Percentiles rank a stretch among this genome's conserved stretches.
Conservation (phyloP, 2,113 vertebrate species). For the Perca schrenkii region DNA sequence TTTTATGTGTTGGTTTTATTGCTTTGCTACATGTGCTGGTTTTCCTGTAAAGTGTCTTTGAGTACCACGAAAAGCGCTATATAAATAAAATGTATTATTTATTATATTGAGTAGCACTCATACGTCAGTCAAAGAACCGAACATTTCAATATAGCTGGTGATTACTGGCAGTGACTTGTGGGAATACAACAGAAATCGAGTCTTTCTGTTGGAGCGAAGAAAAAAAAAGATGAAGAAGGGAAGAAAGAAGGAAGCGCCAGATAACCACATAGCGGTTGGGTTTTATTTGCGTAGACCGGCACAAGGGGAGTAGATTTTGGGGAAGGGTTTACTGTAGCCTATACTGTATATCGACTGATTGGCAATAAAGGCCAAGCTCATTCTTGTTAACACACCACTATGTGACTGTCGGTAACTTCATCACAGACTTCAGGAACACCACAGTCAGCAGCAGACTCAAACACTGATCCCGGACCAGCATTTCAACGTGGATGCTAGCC, state of each 20-base stretch:
- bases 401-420: constrained; percentile 28
- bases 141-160: too few relatives aligned
- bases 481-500: not conserved
- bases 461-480: not conserved
- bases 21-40: too few relatives aligned
- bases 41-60: too few relatives aligned
- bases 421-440: not conserved
- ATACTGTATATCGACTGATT: not conserved
- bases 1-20: too few relatives aligned
- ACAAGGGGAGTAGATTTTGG: not conserved
- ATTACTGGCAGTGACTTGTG: not conserved
- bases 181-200: not conserved
- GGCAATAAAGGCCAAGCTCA: not conserved
- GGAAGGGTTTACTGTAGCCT: constrained; percentile 27
- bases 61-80: too few relatives aligned
- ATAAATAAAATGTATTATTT: too few relatives aligned
- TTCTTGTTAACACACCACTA: not conserved
- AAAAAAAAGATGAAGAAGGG: not conserved
- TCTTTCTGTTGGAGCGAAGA: too few relatives aligned
- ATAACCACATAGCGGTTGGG: not conserved
- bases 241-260: not conserved
- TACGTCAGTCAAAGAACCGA: too few relatives aligned
- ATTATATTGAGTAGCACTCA: too few relatives aligned
- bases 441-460: not conserved
- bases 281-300: not conserved